Conservation (phyloP, 1,140 invertebrate genomes). For the Polyergus mexicanus region DNA sequence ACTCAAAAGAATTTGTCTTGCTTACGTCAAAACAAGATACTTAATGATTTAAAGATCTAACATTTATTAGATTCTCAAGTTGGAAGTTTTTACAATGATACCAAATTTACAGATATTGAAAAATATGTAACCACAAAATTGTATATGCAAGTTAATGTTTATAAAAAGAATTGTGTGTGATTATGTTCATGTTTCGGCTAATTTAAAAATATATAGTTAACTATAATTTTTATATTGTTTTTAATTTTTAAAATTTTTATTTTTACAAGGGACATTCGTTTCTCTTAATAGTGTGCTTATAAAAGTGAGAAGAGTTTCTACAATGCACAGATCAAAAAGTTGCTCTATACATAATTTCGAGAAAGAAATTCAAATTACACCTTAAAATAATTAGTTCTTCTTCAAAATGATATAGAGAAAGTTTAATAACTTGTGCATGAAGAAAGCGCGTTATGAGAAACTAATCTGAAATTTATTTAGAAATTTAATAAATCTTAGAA, state of each 20-base stretch:
- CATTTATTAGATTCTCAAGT: not conserved
- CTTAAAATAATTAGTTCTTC: slow-evolving; percentile 4
- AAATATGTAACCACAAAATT: not conserved
- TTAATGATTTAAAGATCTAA: not conserved
- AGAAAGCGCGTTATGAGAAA: not conserved
- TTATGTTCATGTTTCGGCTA: not conserved
- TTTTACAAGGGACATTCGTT: not conserved
- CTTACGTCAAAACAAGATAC: not conserved
- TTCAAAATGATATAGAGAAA: slow-evolving; percentile 28
- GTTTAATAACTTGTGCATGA: slow-evolving; percentile 4
- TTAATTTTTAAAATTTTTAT: slow-evolving; percentile 1
- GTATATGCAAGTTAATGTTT: not conserved
- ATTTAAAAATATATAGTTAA: not conserved
- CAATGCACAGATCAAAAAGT: not conserved
- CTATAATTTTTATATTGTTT: not conserved
- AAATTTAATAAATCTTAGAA: slow-evolving; percentile 24
- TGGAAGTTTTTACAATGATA: not conserved
- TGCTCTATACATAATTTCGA: not conserved
- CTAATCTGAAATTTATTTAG: not conserved
- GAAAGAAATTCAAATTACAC: not conserved
- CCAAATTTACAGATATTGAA: not conserved
- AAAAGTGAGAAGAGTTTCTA: not conserved
- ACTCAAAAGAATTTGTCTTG: not conserved
- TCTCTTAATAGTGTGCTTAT: not conserved
- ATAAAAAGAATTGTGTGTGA: not conserved